Conservation (phyloP, 2,797 vertebrate species). For the Crocidura indochinensis region DNA sequence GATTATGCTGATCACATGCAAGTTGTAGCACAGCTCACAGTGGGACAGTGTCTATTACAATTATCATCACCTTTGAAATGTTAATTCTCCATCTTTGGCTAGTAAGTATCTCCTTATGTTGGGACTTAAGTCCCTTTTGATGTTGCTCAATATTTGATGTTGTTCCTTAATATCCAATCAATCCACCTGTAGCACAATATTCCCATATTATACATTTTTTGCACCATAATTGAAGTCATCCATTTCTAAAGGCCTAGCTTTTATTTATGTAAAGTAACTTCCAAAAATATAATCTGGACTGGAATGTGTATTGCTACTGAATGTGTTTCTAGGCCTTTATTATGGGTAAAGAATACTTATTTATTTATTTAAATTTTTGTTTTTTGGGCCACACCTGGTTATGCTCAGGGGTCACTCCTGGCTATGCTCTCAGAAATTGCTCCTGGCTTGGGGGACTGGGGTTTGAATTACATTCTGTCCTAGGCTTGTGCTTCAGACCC, state of each 20-base stretch:
- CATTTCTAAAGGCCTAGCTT: not conserved
- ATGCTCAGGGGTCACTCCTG: no score
- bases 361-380: no score
- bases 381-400: no score
- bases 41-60: not conserved
- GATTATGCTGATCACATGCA: not conserved
- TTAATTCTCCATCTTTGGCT: not conserved
- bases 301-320: not conserved
- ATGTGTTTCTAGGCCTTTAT: not conserved
- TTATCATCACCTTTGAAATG: not conserved
- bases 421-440: no score
- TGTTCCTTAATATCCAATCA: not conserved
- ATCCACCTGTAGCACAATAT: not conserved
- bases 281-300: not conserved
- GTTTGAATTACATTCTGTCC: no score
- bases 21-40: not conserved
- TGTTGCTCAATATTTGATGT: not conserved
- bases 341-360: not conserved
- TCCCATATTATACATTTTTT: not conserved
- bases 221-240: not conserved
- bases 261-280: not conserved
- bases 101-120: not conserved
- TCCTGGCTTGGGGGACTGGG: no score
- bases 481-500: no score
- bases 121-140: not conserved